Base-by-base conservation (phyloP, 2,888 invertebrate genomes). In the Mesorhabditis sp. region DNA sequence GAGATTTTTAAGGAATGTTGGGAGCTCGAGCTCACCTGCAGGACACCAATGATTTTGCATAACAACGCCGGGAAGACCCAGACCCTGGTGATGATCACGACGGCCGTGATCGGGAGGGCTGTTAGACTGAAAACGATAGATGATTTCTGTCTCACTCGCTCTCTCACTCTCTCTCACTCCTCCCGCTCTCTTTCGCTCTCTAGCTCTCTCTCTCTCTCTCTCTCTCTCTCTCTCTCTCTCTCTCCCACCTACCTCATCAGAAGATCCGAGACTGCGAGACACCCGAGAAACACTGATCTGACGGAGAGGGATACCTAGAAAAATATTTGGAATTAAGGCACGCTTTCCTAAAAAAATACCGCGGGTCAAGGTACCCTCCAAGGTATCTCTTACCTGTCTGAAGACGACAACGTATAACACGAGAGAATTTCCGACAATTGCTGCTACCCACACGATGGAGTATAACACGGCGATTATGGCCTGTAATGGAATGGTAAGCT, bases 61-160 rank as follows among this genome's bases (percentile, higher is more conserved):
- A 82, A 78, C 42, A 81, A 69, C 4, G 71, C 65, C 4, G 84
- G 83, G 67, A 85, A 85, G 10, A 83, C 74, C 85, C 85, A 85
- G 66, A 77, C 79, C 13, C 85, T 74, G 0, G 80, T 73, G 69
- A 85, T 84, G 10, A 80, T 83, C 4, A 78, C 75, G 28, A 84
- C 74, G 4, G 84, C 85, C 2, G 85, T 85, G 65, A 84, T 76
- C 4, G 85, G 85, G 65, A 85, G 74, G 7, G 79, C 78, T 42
- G 82, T 83, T 61, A 85, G 69, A 45, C 78, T 76, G 71, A 28
- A 28, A 28, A 28, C 1, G 28, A 28, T 28, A 2, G 28, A 28
- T 28, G 28, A 28, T 28, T 2, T 28, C 28, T 28, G 2, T 28
- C 28, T 28, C 28, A 1, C 28, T 28, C 28, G 1, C 28, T 28